Evolutionary conservation across 2,797 vertebrate genomes (phyloP).

Genomic region (Gymnocypris eckloni): DNA sequence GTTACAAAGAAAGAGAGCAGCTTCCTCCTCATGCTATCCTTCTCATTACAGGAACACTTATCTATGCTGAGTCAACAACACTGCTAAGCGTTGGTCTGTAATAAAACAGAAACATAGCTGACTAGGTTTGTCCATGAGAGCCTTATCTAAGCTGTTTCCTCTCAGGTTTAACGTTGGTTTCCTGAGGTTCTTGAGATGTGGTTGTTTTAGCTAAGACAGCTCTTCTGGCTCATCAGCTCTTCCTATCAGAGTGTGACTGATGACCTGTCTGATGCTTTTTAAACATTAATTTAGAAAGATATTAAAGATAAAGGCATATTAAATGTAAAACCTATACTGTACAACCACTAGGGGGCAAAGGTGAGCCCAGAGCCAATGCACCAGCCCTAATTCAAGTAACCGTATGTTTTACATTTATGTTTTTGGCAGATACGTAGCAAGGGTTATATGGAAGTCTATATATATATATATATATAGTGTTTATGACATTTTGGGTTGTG

Average conservation of each 20-base stretch:
- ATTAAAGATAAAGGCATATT: background rate
- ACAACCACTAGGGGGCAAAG: constrained; percentile 57
- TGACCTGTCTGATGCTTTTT: background rate
- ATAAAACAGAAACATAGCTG: constrained; percentile 29
- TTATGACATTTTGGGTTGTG: background rate
- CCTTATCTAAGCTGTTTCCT: constrained; percentile 31
- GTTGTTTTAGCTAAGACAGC: constrained; percentile 38
- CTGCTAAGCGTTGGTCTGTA: background rate
- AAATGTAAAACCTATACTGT: background rate
- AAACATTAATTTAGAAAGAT: background rate
- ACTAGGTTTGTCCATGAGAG: constrained; percentile 8
- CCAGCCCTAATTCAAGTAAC: background rate
- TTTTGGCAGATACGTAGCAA: constrained; percentile 3
- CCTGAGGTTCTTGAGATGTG: constrained; percentile 64
- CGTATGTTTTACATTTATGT: constrained; percentile 16
- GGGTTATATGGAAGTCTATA: background rate
- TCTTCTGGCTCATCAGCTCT: constrained; percentile 58
- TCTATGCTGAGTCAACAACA: constrained; percentile 17
- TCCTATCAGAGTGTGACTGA: background rate
- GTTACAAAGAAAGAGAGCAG: constrained; percentile 3
- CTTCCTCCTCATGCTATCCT: background rate
- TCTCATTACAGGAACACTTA: constrained; percentile 21
- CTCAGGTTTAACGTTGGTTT: constrained; percentile 26
- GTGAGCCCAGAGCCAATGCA: constrained; percentile 12
- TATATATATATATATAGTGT: constrained; percentile 5